A percentile compares a stretch with the other conserved stretches of the same genome.
phyloP scores from a whole-genome alignment of 2,888 invertebrate genomes.

The Tyria jacobaeae region DNA sequence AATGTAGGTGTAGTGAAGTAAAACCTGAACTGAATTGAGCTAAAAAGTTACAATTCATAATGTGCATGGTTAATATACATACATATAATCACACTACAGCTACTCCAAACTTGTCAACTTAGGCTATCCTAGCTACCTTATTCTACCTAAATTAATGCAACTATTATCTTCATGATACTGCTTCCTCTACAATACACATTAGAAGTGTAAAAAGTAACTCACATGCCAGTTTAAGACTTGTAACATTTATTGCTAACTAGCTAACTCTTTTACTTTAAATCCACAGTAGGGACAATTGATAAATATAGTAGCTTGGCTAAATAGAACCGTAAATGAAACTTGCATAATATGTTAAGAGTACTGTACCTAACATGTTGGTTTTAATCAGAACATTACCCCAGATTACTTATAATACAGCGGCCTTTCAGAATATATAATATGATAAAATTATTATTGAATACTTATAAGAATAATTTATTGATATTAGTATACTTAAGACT shows the following conservation, averaged over 20 bases:
- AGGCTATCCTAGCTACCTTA: not conserved
- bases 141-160: too few relatives aligned
- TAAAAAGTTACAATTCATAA: not conserved
- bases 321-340: not conserved
- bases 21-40: not conserved
- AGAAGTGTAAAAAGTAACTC: not conserved
- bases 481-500: constrained; percentile 5
- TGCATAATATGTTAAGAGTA: constrained; percentile 1
- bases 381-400: constrained; percentile 14
- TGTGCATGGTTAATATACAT: not conserved
- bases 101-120: not conserved
- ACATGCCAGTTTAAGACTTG: not conserved
- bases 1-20: not conserved
- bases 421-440: constrained; percentile 16
- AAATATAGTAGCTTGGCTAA: not conserved
- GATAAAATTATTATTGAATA: not conserved
- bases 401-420: constrained; percentile 14
- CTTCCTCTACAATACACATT: not conserved
- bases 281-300: not conserved
- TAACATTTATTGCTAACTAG: not conserved
- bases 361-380: not conserved
- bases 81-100: not conserved
- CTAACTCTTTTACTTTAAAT: too few relatives aligned
- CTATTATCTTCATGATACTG: not conserved
- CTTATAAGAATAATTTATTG: constrained; percentile 2